A percentile compares a stretch with the other conserved stretches of the same genome.
phyloP scores from a whole-genome alignment of 2,888 invertebrate genomes.

The Ommatoiulus sabulosus region DNA sequence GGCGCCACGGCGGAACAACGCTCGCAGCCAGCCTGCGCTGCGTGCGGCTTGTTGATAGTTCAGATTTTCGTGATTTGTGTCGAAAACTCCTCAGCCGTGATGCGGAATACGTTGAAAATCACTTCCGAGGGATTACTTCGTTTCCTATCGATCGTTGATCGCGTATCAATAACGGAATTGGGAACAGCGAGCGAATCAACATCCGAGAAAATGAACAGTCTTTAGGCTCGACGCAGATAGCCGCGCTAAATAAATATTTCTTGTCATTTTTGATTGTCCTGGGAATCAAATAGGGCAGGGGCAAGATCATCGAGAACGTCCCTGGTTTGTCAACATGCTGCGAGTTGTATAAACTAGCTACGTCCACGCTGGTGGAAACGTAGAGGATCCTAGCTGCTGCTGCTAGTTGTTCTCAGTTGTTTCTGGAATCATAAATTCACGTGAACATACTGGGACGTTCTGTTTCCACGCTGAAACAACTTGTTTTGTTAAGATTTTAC shows the following conservation, averaged over 20 bases:
- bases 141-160: neutral
- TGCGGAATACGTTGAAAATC: slow-evolving; percentile 2
- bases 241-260: neutral
- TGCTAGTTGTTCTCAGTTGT: no score
- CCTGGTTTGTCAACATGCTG: no score
- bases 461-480: no score
- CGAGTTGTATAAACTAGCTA: no score
- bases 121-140: slow-evolving; percentile 6
- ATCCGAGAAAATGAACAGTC: neutral
- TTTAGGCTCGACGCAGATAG: neutral
- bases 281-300: no score
- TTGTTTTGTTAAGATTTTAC: no score
- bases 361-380: no score
- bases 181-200: neutral
- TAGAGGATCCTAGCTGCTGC: no score
- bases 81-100: slow-evolving; percentile 7
- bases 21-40: neutral
- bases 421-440: no score
- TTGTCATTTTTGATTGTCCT: neutral
- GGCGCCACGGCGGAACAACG: neutral
- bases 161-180: neutral
- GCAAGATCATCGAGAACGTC: no score
- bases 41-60: slow-evolving; percentile 7
- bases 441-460: no score
- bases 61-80: slow-evolving; percentile 2